Evolutionary conservation across 2,888 invertebrate species (phyloP).

Genomic region (Mythimna albipuncta): DNA sequence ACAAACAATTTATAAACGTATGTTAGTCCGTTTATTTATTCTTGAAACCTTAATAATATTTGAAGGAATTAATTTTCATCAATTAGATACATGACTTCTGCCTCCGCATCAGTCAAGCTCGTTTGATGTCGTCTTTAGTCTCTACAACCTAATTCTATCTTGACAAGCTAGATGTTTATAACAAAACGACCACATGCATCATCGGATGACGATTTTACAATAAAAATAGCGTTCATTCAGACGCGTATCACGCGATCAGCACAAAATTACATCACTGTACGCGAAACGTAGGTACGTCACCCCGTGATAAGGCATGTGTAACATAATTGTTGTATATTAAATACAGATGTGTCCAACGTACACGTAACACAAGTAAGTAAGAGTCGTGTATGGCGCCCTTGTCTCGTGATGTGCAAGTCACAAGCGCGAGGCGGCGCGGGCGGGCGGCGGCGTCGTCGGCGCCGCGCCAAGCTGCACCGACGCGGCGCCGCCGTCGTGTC

Average conservation of each 20-base stretch:
- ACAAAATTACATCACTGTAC: slow-evolving; percentile 80
- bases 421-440: slow-evolving; percentile 41
- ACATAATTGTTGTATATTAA: slow-evolving; percentile 68
- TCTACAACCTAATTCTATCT: neutral
- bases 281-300: slow-evolving; percentile 73
- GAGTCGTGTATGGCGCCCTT: slow-evolving; percentile 66
- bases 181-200: slow-evolving; percentile 9
- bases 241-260: slow-evolving; percentile 68
- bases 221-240: slow-evolving; percentile 72
- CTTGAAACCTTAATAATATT: slow-evolving; percentile 23
- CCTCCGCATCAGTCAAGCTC: neutral
- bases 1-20: slow-evolving; percentile 13
- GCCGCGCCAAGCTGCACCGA: slow-evolving; percentile 72
- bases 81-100: neutral
- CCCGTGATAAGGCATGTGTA: slow-evolving; percentile 73
- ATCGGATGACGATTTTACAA: slow-evolving; percentile 52
- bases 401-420: slow-evolving; percentile 76
- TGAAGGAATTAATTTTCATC: neutral
- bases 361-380: slow-evolving; percentile 54
- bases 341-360: slow-evolving; percentile 60
- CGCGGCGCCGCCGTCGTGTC: slow-evolving; percentile 59
- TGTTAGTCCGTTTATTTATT: slow-evolving; percentile 7
- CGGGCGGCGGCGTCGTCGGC: slow-evolving; percentile 59
- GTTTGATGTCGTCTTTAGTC: neutral
- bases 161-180: neutral